These are phyloP conservation scores for Parochlus steinenii DNA, from an alignment of 2,888 invertebrate genomes.

Conservation along the genomic window DNA sequence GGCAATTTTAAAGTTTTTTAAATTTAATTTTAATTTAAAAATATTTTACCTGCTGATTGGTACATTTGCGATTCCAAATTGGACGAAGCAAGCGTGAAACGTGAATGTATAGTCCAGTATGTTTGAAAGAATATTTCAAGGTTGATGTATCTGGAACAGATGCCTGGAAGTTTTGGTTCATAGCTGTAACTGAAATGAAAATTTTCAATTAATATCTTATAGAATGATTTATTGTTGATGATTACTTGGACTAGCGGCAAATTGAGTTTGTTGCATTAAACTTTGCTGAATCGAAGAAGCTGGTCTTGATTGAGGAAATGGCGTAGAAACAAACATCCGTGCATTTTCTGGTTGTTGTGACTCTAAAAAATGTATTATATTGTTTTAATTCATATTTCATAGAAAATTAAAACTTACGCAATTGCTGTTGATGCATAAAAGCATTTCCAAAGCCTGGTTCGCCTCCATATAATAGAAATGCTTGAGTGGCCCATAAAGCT, in stretches of 20 bases:
- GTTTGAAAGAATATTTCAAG: slow-evolving; percentile 58
- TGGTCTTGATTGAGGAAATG: slow-evolving; percentile 18
- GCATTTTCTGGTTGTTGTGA: slow-evolving; percentile 18
- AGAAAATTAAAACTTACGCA: too few relatives aligned
- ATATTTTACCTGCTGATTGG: slow-evolving; percentile 31
- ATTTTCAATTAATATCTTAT: background rate
- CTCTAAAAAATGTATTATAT: too few relatives aligned
- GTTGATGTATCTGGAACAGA: slow-evolving; percentile 15
- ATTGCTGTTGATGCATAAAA: slow-evolving; percentile 12
- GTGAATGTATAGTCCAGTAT: slow-evolving; percentile 85
- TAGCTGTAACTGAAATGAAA: background rate
- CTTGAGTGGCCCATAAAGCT: slow-evolving; percentile 76
- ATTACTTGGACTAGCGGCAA: slow-evolving; percentile 31
- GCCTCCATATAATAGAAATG: slow-evolving; percentile 83
- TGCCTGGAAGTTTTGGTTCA: background rate
- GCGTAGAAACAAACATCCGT: slow-evolving; percentile 28
- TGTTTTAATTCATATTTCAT: too few relatives aligned
- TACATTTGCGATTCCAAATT: slow-evolving; percentile 71
- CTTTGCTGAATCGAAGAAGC: slow-evolving; percentile 21
- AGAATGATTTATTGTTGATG: background rate
- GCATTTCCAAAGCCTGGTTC: slow-evolving; percentile 35
- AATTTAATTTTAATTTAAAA: too few relatives aligned
- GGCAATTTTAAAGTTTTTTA: too few relatives aligned
- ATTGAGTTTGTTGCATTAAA: slow-evolving; percentile 29
- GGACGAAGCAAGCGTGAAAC: slow-evolving; percentile 75